A percentile compares a stretch with the other conserved stretches of the same genome.
Conservation (phyloP, 64 coral and sea anemone genomes). For the Orbicella faveolata region DNA sequence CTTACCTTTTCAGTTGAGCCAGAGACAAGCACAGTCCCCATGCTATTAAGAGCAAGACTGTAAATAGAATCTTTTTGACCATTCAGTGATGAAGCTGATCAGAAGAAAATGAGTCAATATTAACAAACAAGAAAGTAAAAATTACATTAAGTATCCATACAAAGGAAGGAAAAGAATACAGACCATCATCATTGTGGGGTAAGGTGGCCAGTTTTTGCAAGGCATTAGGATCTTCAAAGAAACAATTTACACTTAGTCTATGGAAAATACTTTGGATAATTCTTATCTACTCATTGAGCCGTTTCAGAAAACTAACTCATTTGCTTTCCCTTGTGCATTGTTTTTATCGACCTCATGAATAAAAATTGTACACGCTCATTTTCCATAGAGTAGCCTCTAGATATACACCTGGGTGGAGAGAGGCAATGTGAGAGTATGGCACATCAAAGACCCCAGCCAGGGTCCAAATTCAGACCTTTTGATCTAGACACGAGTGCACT, state of each 20-base stretch:
- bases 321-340: neutral
- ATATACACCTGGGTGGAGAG: too few species aligned
- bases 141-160: neutral
- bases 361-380: too few species aligned
- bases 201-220: too few species aligned
- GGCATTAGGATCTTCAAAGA: too few species aligned
- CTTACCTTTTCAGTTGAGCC: constrained; percentile 97
- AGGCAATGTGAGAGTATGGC: too few species aligned
- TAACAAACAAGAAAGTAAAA: neutral
- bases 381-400: too few species aligned
- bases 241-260: too few species aligned
- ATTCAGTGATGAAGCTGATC: constrained; percentile 84
- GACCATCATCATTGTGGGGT: neutral
- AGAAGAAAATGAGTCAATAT: neutral
- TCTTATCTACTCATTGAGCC: neutral
- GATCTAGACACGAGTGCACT: too few species aligned
- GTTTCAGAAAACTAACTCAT: neutral
- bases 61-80: constrained; percentile 99
- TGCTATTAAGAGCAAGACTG: constrained; percentile 86
- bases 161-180: neutral
- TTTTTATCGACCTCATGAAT: too few species aligned
- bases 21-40: constrained; percentile 88
- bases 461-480: too few species aligned
- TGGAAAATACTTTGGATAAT: too few species aligned
- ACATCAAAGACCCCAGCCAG: too few species aligned